Evolutionary conservation across 2,797 vertebrate genomes (phyloP).

Genomic region (Podargus strigoides): DNA sequence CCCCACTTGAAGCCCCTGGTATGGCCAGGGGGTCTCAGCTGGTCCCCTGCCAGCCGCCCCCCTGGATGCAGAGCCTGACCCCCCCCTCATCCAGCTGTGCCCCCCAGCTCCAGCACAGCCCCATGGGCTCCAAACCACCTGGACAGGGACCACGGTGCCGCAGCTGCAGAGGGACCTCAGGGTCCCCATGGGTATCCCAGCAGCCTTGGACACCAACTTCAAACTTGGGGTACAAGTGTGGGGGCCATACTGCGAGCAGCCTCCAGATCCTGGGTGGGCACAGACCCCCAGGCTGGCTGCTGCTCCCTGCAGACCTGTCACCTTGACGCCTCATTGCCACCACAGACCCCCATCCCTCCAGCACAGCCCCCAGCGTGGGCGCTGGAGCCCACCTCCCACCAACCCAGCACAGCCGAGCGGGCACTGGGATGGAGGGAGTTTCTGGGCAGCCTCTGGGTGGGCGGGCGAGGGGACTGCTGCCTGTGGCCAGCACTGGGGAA

Average conservation of each 20-base stretch:
- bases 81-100: rapidly evolving
- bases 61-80: not conserved
- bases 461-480: not conserved
- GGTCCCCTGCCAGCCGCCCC: rapidly evolving
- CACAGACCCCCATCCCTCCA: rapidly evolving
- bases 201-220: not conserved
- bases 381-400: not conserved
- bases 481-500: rapidly evolving
- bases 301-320: rapidly evolving
- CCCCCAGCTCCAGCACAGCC: rapidly evolving
- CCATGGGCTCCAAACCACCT: rapidly evolving
- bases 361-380: not conserved
- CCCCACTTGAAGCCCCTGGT: not conserved
- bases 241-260: rapidly evolving
- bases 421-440: rapidly evolving
- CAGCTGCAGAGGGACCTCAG: not conserved
- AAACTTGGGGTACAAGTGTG: not conserved
- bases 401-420: no score
- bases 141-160: not conserved
- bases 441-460: not conserved
- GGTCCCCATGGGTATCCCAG: not conserved
- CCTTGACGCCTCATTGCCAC: not conserved
- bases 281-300: not conserved
- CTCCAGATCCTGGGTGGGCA: not conserved
- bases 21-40: rapidly evolving